These are phyloP conservation scores for Eptesicus fuscus DNA, from an alignment of 2,113 vertebrate genomes.

Conservation along the genomic window DNA sequence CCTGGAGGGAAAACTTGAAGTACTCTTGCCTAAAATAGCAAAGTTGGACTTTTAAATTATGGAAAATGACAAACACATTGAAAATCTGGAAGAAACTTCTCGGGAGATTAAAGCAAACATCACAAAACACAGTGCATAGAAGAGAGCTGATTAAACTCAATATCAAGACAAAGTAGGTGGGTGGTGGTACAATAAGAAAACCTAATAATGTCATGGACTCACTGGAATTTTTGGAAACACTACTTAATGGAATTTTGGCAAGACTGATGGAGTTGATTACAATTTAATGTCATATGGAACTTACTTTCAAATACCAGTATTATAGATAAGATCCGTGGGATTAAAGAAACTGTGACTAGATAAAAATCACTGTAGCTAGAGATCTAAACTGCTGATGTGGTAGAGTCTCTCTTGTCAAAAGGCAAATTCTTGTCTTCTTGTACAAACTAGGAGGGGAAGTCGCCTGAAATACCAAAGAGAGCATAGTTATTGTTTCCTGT, in stretches of 20 bases:
- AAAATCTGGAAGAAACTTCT: constrained; percentile 61
- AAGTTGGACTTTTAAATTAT: constrained; percentile 57
- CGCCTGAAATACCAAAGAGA: constrained; percentile 8
- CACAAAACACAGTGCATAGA: not conserved
- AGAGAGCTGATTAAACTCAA: constrained; percentile 33
- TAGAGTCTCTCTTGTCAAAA: not conserved
- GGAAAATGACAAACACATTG: constrained; percentile 71
- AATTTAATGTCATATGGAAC: constrained; percentile 16
- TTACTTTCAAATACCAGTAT: constrained; percentile 39
- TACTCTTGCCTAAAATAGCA: constrained; percentile 58
- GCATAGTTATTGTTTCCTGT: not conserved
- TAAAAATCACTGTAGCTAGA: not conserved
- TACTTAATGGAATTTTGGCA: constrained; percentile 33
- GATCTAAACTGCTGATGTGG: not conserved
- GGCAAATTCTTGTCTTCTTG: not conserved
- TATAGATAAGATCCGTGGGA: not conserved
- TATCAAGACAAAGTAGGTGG: constrained; percentile 38
- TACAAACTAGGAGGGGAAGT: not conserved
- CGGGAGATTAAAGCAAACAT: constrained; percentile 58
- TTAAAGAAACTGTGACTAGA: not conserved
- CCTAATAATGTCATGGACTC: constrained; percentile 19
- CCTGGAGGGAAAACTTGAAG: constrained; percentile 52
- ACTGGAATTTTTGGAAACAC: constrained; percentile 31
- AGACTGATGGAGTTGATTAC: constrained; percentile 30
- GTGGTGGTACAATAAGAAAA: constrained; percentile 39